These are phyloP conservation scores for Pipistrellus nathusii DNA, from an alignment of 2,797 vertebrate species.

Conservation along the genomic window DNA sequence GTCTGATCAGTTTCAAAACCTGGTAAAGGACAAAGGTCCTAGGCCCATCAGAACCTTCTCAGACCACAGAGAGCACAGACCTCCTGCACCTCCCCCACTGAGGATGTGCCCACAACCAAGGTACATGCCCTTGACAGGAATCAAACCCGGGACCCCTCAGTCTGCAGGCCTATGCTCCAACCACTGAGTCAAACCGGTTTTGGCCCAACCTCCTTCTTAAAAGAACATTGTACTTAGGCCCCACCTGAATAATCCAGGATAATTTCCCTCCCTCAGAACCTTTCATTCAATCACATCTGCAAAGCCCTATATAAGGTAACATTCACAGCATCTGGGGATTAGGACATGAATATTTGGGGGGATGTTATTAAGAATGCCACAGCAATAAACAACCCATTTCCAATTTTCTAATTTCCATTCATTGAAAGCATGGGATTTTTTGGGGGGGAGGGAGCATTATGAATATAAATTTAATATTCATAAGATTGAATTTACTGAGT, in stretches of 20 bases:
- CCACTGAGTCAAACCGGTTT: too few relatives aligned
- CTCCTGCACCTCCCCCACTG: too few relatives aligned
- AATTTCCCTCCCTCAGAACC: not conserved
- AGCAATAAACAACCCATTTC: not conserved
- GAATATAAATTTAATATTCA: not conserved
- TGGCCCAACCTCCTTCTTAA: not conserved
- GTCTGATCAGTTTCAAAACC: not conserved
- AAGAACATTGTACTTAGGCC: not conserved
- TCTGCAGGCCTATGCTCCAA: too few relatives aligned
- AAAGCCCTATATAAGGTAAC: not conserved
- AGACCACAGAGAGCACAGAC: not conserved
- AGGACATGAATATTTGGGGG: not conserved
- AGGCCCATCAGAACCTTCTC: not conserved
- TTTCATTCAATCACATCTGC: not conserved
- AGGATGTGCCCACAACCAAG: too few relatives aligned
- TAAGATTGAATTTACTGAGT: conserved; percentile 6
- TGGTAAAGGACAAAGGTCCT: not conserved
- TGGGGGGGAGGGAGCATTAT: not conserved
- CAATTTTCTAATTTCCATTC: not conserved
- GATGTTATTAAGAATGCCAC: not conserved
- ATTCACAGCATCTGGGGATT: not conserved
- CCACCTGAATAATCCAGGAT: not conserved
- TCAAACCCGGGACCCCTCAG: too few relatives aligned
- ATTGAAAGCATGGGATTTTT: not conserved
- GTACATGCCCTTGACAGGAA: too few relatives aligned